These are phyloP conservation scores for Pleuronectes platessa DNA, from an alignment of 2,113 vertebrate genomes.

Conservation along the genomic window DNA sequence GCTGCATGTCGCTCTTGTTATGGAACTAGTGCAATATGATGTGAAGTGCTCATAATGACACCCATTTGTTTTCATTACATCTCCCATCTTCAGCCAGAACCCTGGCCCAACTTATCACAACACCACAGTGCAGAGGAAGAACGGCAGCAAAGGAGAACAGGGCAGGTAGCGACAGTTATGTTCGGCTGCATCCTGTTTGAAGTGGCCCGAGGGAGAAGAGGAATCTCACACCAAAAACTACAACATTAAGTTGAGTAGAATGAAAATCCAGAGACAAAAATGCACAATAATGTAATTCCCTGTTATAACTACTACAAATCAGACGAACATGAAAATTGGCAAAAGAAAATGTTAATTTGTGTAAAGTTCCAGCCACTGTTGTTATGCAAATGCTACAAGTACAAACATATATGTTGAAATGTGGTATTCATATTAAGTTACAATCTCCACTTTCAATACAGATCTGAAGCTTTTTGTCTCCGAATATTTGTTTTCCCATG, in stretches of 20 bases:
- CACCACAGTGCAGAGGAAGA: slow-evolving; percentile 21
- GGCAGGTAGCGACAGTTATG: slow-evolving; percentile 1
- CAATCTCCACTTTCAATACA: too few species aligned
- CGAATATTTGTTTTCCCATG: too few species aligned
- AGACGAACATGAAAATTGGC: neutral
- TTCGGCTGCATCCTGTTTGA: neutral
- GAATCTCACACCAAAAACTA: too few species aligned
- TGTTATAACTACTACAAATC: neutral
- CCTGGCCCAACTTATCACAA: slow-evolving; percentile 52
- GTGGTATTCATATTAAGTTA: neutral
- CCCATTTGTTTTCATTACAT: slow-evolving; percentile 80
- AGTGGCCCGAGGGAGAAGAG: too few species aligned
- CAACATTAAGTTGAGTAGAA: too few species aligned
- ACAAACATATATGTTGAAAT: neutral
- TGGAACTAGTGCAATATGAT: slow-evolving; percentile 59
- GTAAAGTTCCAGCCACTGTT: neutral
- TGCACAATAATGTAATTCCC: neutral
- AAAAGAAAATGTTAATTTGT: neutral
- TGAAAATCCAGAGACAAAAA: neutral
- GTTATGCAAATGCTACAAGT: too few species aligned
- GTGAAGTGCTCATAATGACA: slow-evolving; percentile 68
- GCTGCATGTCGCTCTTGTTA: slow-evolving; percentile 63
- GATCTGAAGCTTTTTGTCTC: too few species aligned
- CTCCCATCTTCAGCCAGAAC: slow-evolving; percentile 46
- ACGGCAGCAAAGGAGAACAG: slow-evolving; percentile 42